phyloP scores from a whole-genome alignment of 2,113 vertebrate genomes.

The Cepphus grylle region DNA sequence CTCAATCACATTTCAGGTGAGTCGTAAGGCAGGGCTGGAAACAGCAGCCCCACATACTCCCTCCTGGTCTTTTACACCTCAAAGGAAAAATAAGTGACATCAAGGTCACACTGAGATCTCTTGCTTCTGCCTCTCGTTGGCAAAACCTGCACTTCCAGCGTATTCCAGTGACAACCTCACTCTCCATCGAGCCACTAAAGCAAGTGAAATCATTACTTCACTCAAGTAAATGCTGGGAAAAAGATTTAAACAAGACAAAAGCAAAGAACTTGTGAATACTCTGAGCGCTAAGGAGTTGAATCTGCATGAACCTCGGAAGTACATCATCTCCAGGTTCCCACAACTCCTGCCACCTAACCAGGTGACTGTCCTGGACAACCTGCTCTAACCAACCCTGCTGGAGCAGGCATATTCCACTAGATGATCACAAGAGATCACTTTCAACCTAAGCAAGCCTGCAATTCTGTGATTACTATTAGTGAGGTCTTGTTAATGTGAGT shows the following conservation, averaged over 20 bases:
- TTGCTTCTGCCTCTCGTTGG: background rate
- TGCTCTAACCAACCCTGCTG: background rate
- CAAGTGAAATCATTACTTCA: background rate
- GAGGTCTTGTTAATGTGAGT: background rate
- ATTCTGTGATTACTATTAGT: background rate
- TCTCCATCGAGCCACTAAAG: background rate
- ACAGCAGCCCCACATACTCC: background rate
- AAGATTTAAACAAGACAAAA: background rate
- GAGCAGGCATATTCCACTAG: background rate
- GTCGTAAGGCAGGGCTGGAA: background rate
- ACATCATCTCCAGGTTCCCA: background rate
- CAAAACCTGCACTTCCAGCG: background rate
- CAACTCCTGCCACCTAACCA: background rate
- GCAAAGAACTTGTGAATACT: background rate
- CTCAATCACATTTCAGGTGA: background rate
- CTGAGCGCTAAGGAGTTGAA: background rate
- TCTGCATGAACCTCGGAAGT: background rate
- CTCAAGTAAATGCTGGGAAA: background rate
- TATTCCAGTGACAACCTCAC: background rate
- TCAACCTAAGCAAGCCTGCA: background rate
- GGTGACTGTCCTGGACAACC: background rate
- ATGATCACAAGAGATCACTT: background rate
- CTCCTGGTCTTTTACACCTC: background rate
- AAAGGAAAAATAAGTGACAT: background rate
- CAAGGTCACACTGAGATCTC: background rate